Evolutionary conservation across 2,888 invertebrate genomes (phyloP).

Genomic region (Drosophila neonasuta): DNA sequence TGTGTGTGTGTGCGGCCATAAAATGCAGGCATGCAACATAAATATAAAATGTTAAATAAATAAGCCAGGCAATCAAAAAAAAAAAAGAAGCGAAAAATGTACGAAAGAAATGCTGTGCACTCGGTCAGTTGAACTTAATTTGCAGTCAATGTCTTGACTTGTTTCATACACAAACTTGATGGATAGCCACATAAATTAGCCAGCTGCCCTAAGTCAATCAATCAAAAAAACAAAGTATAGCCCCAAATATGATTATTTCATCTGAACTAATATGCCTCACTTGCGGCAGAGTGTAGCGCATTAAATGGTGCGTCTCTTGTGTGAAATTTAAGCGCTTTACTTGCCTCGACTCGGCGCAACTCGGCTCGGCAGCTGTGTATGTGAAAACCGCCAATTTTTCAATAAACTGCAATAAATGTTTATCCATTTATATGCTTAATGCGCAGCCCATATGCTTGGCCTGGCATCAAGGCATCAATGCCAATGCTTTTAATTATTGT

Average conservation of each 20-base stretch:
- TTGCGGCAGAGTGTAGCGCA: slow-evolving; percentile 33
- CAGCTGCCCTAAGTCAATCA: slow-evolving; percentile 26
- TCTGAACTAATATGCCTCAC: slow-evolving; percentile 11
- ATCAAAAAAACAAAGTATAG: slow-evolving; percentile 1
- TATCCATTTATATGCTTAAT: slow-evolving; percentile 73
- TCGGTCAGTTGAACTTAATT: slow-evolving; percentile 7
- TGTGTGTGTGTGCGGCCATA: slow-evolving; percentile 52
- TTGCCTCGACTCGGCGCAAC: slow-evolving; percentile 15
- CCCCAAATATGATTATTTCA: neutral
- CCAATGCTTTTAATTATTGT: neutral
- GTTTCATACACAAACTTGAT: slow-evolving; percentile 10
- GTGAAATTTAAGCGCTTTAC: slow-evolving; percentile 65
- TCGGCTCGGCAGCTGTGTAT: neutral
- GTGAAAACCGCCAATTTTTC: slow-evolving; percentile 76
- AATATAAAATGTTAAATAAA: slow-evolving; percentile 76
- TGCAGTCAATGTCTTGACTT: slow-evolving; percentile 1
- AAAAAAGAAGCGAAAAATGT: neutral
- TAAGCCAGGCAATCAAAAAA: slow-evolving; percentile 51
- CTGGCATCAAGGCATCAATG: slow-evolving; percentile 3
- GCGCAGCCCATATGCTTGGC: slow-evolving; percentile 33
- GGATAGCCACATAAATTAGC: slow-evolving; percentile 45
- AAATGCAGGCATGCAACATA: slow-evolving; percentile 69
- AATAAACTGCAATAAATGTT: slow-evolving; percentile 78
- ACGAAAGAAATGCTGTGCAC: slow-evolving; percentile 1
- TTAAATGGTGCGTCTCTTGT: slow-evolving; percentile 57